A percentile compares a stretch with the other conserved stretches of the same genome.
Conservation (phyloP, 2,888 invertebrate species). For the Enoplolaimus lenunculus region DNA sequence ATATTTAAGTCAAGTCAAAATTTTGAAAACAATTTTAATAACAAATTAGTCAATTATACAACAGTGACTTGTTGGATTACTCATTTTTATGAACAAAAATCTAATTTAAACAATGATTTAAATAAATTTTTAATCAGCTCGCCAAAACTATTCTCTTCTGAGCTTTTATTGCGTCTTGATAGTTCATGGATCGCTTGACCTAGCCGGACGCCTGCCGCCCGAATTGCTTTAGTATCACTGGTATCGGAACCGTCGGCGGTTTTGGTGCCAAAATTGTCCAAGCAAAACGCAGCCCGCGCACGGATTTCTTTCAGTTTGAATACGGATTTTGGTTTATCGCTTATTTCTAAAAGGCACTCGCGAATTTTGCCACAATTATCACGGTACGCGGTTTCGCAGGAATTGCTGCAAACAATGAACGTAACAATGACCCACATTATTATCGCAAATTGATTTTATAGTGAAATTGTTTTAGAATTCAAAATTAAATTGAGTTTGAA, state of each 20-base stretch:
- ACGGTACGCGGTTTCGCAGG: not conserved
- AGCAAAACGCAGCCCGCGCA: not conserved
- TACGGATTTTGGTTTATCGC: not conserved
- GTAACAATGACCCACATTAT: too few relatives aligned
- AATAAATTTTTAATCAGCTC: not conserved
- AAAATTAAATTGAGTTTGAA: too few relatives aligned
- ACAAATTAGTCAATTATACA: too few relatives aligned
- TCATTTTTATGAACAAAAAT: not conserved
- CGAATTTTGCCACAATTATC: not conserved
- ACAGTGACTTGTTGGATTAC: too few relatives aligned
- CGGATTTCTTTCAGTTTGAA: not conserved
- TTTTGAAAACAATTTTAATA: too few relatives aligned
- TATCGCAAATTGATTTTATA: too few relatives aligned
- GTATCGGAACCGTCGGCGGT: too few relatives aligned
- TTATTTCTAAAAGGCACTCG: not conserved
- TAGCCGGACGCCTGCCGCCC: not conserved
- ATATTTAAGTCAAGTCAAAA: too few relatives aligned
- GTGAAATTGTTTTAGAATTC: too few relatives aligned
- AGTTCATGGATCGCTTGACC: not conserved
- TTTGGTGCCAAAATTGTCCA: not conserved
- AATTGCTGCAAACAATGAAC: not conserved
- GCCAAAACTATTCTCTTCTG: not conserved
- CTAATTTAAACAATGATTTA: not conserved
- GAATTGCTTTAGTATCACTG: not conserved
- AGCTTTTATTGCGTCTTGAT: not conserved